These are phyloP conservation scores for Holotrichia oblita DNA, from an alignment of 1,140 invertebrate genomes.

Conservation along the genomic window DNA sequence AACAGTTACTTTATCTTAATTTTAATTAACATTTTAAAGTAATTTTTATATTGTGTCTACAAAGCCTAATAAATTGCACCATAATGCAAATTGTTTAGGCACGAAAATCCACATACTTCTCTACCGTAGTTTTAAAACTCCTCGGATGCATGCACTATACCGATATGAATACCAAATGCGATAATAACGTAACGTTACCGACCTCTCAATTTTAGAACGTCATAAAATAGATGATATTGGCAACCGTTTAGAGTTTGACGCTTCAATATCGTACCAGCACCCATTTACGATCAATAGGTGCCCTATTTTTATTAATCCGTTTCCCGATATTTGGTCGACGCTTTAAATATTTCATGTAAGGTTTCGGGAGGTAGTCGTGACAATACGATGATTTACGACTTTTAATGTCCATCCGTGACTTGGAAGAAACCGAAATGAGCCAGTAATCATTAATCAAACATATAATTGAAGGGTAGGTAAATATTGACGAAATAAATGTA, in stretches of 20 bases:
- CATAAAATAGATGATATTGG: conserved; percentile 21
- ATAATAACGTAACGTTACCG: conserved; percentile 7
- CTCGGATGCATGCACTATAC: not conserved
- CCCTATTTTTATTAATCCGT: conserved; percentile 3
- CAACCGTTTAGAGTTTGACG: conserved; percentile 11
- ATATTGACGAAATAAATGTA: not conserved
- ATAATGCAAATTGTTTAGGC: not conserved
- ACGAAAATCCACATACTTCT: not conserved
- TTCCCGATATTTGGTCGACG: not conserved
- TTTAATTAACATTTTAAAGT: too few relatives aligned
- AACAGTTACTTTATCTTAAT: too few relatives aligned
- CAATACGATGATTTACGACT: conserved; percentile 13
- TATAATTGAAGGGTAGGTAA: conserved; percentile 10
- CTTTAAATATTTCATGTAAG: conserved; percentile 8
- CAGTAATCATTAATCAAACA: not conserved
- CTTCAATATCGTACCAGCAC: conserved; percentile 6
- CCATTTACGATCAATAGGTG: conserved; percentile 16
- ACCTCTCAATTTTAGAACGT: conserved; percentile 16
- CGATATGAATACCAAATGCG: conserved; percentile 7
- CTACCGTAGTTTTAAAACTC: not conserved
- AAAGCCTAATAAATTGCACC: not conserved
- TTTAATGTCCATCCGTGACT: not conserved
- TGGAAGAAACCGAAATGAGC: not conserved
- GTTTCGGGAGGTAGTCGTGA: not conserved
- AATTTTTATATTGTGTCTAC: too few relatives aligned